Percentiles rank a stretch among this genome's conserved stretches.
phyloP scores from a whole-genome alignment of 2,113 vertebrate species.

The Colaptes auratus region DNA sequence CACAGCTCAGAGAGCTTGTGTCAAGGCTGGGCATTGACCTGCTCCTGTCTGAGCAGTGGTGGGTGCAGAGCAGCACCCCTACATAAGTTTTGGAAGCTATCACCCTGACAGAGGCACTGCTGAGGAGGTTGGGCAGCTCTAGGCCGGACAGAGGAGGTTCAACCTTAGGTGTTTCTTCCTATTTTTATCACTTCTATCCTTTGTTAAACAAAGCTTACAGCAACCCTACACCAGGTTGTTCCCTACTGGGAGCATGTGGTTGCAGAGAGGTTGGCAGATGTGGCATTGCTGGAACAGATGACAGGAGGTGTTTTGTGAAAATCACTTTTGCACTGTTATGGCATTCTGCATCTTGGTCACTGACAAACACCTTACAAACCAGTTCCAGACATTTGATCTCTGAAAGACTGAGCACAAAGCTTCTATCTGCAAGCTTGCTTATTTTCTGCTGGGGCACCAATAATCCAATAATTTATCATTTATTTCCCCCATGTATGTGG shows the following conservation, averaged over 20 bases:
- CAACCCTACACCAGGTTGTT: background rate
- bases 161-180: background rate
- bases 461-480: background rate
- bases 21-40: background rate
- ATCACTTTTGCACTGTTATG: background rate
- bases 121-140: background rate
- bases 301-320: background rate
- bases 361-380: background rate
- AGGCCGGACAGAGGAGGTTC: background rate
- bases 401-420: background rate
- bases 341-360: background rate
- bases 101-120: background rate
- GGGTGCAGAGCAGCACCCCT: background rate
- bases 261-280: background rate
- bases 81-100: background rate
- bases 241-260: background rate
- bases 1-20: background rate
- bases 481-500: background rate
- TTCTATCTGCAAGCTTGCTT: background rate
- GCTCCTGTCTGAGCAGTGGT: fast-evolving
- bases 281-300: background rate
- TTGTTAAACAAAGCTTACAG: background rate
- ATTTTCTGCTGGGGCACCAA: background rate
- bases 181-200: background rate
- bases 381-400: background rate